A percentile compares a stretch with the other conserved stretches of the same genome.
Conservation (phyloP, 2,113 vertebrate species). For the Sander vitreus region DNA sequence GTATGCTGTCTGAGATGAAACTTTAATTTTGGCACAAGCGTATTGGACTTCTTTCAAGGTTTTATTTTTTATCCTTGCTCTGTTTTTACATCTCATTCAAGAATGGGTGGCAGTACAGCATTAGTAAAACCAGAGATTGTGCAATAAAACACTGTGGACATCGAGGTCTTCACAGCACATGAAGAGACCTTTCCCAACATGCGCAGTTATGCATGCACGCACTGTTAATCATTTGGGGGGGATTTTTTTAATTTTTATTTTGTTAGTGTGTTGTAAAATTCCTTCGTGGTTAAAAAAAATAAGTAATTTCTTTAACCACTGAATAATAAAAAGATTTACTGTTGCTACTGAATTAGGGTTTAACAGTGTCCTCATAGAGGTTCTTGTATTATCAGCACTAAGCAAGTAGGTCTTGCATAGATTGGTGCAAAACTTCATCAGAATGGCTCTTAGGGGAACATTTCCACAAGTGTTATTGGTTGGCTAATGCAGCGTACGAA, state of each 20-base stretch:
- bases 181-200: constrained; percentile 34
- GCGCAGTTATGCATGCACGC: constrained; percentile 68
- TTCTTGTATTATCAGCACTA: constrained; percentile 55
- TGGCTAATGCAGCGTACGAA: constrained; percentile 14
- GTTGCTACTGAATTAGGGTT: constrained; percentile 47
- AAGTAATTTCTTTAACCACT: constrained; percentile 39
- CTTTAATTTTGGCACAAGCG: constrained; percentile 8
- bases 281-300: background rate
- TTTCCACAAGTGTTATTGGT: background rate
- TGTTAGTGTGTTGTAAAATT: constrained; percentile 22
- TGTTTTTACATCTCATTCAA: constrained; percentile 4
- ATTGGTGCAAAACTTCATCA: constrained; percentile 13
- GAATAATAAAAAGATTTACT: constrained; percentile 30
- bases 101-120: background rate
- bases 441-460: constrained; percentile 24
- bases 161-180: background rate
- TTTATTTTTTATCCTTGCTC: background rate
- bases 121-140: constrained; percentile 62
- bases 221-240: constrained; percentile 37
- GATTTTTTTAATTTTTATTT: constrained; percentile 29
- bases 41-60: background rate
- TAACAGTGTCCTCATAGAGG: constrained; percentile 50
- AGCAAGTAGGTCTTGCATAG: constrained; percentile 21
- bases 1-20: background rate
- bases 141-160: constrained; percentile 72